Percentiles rank a stretch among this genome's conserved stretches.
phyloP scores from a whole-genome alignment of 2,888 invertebrate species.

The Calephelis perditalis region DNA sequence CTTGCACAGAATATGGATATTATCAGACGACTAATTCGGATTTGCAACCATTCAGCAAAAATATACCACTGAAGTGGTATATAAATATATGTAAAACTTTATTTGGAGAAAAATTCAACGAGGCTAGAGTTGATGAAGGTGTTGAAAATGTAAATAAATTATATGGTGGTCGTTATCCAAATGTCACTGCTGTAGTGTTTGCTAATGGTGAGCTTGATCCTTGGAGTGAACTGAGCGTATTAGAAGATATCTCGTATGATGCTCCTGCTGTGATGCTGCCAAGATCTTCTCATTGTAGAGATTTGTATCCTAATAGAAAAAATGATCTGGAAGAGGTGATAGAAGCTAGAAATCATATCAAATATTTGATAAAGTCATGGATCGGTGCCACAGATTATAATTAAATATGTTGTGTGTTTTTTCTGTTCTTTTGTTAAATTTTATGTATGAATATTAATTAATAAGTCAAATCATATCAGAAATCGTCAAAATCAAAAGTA shows the following conservation, averaged over 20 bases:
- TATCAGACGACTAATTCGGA: constrained; percentile 80
- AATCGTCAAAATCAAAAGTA: too few relatives aligned
- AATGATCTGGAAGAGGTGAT: constrained; percentile 53
- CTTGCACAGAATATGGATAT: constrained; percentile 87
- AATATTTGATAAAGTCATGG: constrained; percentile 59
- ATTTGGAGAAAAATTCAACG: constrained; percentile 58
- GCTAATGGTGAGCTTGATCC: constrained; percentile 80
- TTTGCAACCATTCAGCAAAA: constrained; percentile 77
- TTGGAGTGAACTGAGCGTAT: constrained; percentile 73
- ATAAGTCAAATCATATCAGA: too few relatives aligned
- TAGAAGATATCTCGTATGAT: constrained; percentile 57
- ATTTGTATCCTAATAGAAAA: constrained; percentile 46
- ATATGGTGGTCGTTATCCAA: constrained; percentile 67
- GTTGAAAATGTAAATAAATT: constrained; percentile 62
- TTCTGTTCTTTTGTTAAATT: too few relatives aligned
- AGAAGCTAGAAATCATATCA: constrained; percentile 50
- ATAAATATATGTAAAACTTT: constrained; percentile 54
- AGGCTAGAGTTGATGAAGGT: constrained; percentile 48
- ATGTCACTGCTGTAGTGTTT: constrained; percentile 75
- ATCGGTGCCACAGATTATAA: constrained; percentile 43
- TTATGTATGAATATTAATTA: too few relatives aligned
- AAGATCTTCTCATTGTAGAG: constrained; percentile 52
- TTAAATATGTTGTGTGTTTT: too few relatives aligned
- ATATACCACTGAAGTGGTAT: constrained; percentile 59
- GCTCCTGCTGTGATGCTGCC: constrained; percentile 56